These are phyloP conservation scores for Papilio xuthus DNA, from an alignment of 1,140 invertebrate genomes.

Conservation along the genomic window DNA sequence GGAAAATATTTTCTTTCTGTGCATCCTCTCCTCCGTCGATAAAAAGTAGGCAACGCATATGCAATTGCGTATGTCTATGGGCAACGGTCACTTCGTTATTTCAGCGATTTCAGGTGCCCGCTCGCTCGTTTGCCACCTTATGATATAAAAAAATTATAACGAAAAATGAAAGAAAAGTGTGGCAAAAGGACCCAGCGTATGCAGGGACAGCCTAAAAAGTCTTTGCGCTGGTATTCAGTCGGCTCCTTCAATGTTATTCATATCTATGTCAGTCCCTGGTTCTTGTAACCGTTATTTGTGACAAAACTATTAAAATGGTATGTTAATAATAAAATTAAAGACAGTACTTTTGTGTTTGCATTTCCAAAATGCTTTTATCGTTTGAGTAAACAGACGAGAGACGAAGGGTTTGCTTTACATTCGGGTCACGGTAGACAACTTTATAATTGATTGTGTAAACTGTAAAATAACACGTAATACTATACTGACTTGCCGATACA, in stretches of 20 bases:
- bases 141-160: too few species aligned
- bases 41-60: too few species aligned
- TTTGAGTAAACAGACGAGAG: slow-evolving; percentile 16
- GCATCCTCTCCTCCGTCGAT: too few species aligned
- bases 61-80: too few species aligned
- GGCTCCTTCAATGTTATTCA: not conserved
- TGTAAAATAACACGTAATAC: not conserved
- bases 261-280: not conserved
- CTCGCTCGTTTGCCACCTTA: too few species aligned
- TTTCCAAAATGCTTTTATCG: not conserved
- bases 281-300: not conserved
- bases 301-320: not conserved
- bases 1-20: too few species aligned
- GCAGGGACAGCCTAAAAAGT: too few species aligned
- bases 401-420: slow-evolving; percentile 14
- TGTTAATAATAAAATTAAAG: slow-evolving; percentile 9
- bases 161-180: too few species aligned
- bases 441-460: slow-evolving; percentile 36
- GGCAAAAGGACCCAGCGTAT: too few species aligned
- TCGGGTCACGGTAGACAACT: slow-evolving; percentile 29
- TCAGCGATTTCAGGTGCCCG: too few species aligned
- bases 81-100: too few species aligned
- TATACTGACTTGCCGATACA: not conserved
- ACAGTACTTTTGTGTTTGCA: not conserved
- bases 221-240: too few species aligned